Percentiles rank a stretch among this genome's conserved stretches.
Evolutionary conservation across 2,888 invertebrate genomes (phyloP).

Genomic region (Lycia hirtaria): DNA sequence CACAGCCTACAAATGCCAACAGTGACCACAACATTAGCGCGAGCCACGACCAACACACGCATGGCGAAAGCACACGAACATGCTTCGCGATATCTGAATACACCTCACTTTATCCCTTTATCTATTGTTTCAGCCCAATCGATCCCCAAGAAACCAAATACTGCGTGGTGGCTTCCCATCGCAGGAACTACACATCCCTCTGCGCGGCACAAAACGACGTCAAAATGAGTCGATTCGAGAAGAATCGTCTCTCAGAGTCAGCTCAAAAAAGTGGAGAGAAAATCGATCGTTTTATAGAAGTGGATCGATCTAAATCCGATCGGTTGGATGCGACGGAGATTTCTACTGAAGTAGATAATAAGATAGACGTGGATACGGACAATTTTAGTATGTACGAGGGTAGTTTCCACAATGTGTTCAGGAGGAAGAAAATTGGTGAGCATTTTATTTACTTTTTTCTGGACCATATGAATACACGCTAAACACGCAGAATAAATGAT

Average conservation of each 20-base stretch:
- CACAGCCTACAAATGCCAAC: too few species aligned
- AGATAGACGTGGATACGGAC: constrained; percentile 60
- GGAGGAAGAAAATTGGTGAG: constrained; percentile 76
- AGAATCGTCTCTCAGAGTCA: constrained; percentile 43
- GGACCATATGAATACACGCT: too few species aligned
- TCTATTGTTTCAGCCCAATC: constrained; percentile 68
- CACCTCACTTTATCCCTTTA: too few species aligned
- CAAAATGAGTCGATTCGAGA: constrained; percentile 57
- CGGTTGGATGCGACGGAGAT: constrained; percentile 39
- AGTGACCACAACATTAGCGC: too few species aligned
- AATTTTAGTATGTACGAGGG: constrained; percentile 64
- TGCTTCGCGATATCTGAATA: too few species aligned
- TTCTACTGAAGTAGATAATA: constrained; percentile 62
- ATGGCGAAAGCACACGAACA: too few species aligned
- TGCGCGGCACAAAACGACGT: constrained; percentile 75
- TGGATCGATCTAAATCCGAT: constrained; percentile 43
- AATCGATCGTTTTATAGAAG: constrained; percentile 6
- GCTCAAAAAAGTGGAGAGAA: background rate
- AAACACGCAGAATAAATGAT: too few species aligned
- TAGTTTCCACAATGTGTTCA: constrained; percentile 62
- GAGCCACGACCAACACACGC: too few species aligned
- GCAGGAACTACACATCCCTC: constrained; percentile 74
- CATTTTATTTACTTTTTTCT: background rate
- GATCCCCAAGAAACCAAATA: constrained; percentile 77
- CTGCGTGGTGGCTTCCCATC: constrained; percentile 75